Evolutionary conservation across 1,140 invertebrate species (phyloP).

Genomic region (Schlechtendalia chinensis): DNA sequence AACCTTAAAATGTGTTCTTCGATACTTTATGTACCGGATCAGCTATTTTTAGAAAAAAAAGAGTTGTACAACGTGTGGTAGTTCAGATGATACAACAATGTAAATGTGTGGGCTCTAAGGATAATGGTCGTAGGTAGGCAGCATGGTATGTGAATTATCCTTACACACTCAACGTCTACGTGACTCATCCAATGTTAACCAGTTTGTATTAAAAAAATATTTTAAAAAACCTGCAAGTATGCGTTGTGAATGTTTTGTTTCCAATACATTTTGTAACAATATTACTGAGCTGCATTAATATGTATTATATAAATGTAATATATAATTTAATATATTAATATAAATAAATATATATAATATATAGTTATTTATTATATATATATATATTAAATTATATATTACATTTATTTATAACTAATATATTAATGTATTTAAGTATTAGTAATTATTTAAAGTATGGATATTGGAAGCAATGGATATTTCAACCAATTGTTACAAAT

Average conservation of each 20-base stretch:
- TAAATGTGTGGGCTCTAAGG: conserved; percentile 33
- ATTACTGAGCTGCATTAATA: neutral
- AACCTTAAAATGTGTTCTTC: conserved; percentile 1
- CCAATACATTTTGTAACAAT: neutral
- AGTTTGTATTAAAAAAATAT: conserved; percentile 1
- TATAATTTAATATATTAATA: neutral
- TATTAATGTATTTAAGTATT: too few relatives aligned
- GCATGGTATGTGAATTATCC: conserved; percentile 31
- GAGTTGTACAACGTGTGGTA: neutral
- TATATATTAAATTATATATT: too few relatives aligned
- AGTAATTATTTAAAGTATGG: too few relatives aligned
- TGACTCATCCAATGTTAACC: conserved; percentile 46
- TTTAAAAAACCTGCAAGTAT: conserved; percentile 17
- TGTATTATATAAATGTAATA: neutral
- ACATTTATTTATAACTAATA: too few relatives aligned
- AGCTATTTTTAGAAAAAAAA: conserved; percentile 20
- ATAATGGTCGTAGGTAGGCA: conserved; percentile 30
- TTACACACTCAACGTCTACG: neutral
- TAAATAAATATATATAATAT: neutral
- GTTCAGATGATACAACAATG: neutral
- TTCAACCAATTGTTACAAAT: too few relatives aligned
- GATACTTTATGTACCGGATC: neutral
- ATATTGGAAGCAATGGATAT: too few relatives aligned
- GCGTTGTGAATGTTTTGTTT: conserved; percentile 19
- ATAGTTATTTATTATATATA: too few relatives aligned